Evolutionary conservation across 2,888 invertebrate genomes (phyloP).

Genomic region (Smittia aterrima): DNA sequence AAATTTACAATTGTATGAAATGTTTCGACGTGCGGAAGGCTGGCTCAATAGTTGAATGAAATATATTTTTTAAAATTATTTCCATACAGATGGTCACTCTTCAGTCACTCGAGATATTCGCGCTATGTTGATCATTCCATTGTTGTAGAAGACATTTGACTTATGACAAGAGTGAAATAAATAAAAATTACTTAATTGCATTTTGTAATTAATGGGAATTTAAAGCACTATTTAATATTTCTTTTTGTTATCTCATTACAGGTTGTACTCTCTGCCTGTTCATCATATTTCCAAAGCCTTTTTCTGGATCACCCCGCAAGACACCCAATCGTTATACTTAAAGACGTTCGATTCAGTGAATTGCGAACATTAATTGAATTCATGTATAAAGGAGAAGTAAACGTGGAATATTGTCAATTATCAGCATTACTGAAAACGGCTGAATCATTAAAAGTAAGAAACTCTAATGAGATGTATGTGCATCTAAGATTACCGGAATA

Average conservation of each 20-base stretch:
- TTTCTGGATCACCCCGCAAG: slow-evolving; percentile 90
- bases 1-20: background rate
- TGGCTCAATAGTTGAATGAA: too few relatives aligned
- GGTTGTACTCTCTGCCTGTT: slow-evolving; percentile 93
- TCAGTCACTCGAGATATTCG: too few relatives aligned
- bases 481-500: too few relatives aligned
- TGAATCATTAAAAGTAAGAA: slow-evolving; percentile 77
- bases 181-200: slow-evolving; percentile 39
- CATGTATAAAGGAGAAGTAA: slow-evolving; percentile 95
- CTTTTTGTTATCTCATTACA: slow-evolving; percentile 51
- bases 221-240: slow-evolving; percentile 10
- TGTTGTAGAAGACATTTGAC: slow-evolving; percentile 4
- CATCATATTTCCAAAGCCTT: slow-evolving; percentile 90
- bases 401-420: slow-evolving; percentile 90
- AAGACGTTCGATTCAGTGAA: slow-evolving; percentile 90
- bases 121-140: background rate
- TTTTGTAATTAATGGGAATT: slow-evolving; percentile 14
- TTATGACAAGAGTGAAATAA: background rate
- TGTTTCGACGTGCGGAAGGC: background rate
- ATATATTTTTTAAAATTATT: too few relatives aligned
- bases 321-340: slow-evolving; percentile 90
- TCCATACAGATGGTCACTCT: too few relatives aligned
- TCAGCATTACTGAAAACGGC: slow-evolving; percentile 88
- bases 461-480: background rate
- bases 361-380: slow-evolving; percentile 89